Evolutionary conservation across 2,888 invertebrate genomes (phyloP).

Genomic region (Melipona beecheii): DNA sequence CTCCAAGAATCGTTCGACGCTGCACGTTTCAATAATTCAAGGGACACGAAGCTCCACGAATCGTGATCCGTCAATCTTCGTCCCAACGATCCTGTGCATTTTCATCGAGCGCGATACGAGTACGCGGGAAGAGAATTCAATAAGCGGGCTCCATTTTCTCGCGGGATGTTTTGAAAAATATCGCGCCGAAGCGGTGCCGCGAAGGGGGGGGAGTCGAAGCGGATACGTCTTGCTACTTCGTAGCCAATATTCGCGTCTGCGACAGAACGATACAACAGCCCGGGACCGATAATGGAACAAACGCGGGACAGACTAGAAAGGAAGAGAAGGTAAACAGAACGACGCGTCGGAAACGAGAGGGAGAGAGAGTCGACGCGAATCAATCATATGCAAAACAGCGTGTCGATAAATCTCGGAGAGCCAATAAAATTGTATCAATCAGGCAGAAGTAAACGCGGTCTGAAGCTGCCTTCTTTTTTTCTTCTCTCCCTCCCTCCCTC

Average conservation of each 20-base stretch:
- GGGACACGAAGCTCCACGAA: background rate
- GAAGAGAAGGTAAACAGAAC: background rate
- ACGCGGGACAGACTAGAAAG: background rate
- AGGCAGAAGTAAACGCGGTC: constrained; percentile 60
- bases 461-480: constrained; percentile 52
- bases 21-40: background rate
- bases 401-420: constrained; percentile 68
- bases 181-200: background rate
- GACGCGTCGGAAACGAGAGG: constrained; percentile 22
- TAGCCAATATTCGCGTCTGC: constrained; percentile 23
- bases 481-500: constrained; percentile 34
- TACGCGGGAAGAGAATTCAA: constrained; percentile 28
- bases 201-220: background rate
- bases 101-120: constrained; percentile 1
- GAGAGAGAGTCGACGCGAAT: constrained; percentile 60
- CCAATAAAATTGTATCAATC: constrained; percentile 80
- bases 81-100: background rate
- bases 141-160: constrained; percentile 44
- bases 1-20: background rate
- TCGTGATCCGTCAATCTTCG: background rate
- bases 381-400: constrained; percentile 71
- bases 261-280: constrained; percentile 38
- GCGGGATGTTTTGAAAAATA: constrained; percentile 45
- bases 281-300: constrained; percentile 35
- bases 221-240: constrained; percentile 44